Evolutionary conservation across 2,888 invertebrate species (phyloP).

Genomic region (Cabera pusaria): DNA sequence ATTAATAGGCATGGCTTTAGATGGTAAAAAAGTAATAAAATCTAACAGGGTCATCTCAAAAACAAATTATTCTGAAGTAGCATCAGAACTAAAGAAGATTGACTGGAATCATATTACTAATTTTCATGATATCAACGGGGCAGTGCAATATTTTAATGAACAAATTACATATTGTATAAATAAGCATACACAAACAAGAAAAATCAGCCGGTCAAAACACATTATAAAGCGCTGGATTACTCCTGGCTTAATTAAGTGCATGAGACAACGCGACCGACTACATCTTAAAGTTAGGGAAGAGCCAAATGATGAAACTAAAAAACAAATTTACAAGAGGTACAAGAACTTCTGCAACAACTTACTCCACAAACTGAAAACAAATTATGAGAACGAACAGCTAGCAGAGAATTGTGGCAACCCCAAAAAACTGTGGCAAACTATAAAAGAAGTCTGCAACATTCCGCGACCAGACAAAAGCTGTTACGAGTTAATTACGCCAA

Average conservation of each 20-base stretch:
- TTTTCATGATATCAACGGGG: neutral
- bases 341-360: conserved; percentile 1
- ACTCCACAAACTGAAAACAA: too few species aligned
- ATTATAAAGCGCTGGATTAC: conserved; percentile 5
- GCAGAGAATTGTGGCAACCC: neutral
- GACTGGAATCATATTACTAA: neutral
- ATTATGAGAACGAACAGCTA: too few species aligned
- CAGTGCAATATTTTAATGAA: neutral
- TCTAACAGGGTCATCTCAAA: neutral
- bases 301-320: too few species aligned
- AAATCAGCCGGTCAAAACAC: conserved; percentile 3
- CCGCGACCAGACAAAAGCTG: neutral
- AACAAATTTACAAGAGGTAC: conserved; percentile 3
- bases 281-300: too few species aligned
- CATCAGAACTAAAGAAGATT: neutral
- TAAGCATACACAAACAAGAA: conserved; percentile 2
- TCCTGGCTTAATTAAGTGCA: conserved; percentile 4
- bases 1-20: neutral
- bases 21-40: neutral
- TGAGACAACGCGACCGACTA: conserved; percentile 7
- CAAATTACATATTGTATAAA: neutral
- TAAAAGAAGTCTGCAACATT: conserved; percentile 6
- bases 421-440: neutral
- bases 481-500: neutral
- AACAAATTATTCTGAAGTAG: neutral